phyloP scores from a whole-genome alignment of 2,113 vertebrate genomes.

The Acrocephalus arundinaceus region DNA sequence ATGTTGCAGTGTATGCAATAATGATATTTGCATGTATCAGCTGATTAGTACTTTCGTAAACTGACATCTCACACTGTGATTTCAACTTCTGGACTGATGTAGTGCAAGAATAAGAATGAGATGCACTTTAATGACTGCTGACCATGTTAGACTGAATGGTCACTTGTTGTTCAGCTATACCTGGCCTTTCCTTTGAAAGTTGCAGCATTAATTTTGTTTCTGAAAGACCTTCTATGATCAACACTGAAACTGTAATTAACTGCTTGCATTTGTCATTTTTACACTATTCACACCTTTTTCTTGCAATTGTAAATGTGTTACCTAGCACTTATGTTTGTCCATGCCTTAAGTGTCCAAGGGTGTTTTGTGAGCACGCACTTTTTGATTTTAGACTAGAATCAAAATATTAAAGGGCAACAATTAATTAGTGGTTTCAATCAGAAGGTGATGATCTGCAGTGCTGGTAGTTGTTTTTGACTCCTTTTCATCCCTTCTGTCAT shows the following conservation, averaged over 20 bases:
- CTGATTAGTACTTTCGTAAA: background rate
- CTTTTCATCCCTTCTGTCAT: background rate
- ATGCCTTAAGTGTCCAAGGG: background rate
- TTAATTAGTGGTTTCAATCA: background rate
- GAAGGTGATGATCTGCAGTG: background rate
- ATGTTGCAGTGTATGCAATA: background rate
- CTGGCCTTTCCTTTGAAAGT: slow-evolving; percentile 8
- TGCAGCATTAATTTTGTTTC: background rate
- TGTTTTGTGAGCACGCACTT: background rate
- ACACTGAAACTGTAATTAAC: slow-evolving; percentile 30
- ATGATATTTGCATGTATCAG: background rate
- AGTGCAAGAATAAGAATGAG: background rate
- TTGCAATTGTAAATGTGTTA: background rate
- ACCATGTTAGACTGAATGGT: background rate
- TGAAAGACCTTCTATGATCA: background rate
- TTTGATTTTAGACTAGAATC: background rate
- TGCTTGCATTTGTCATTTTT: slow-evolving; percentile 1
- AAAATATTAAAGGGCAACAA: background rate
- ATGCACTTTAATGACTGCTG: background rate
- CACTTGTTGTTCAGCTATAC: background rate
- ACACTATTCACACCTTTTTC: slow-evolving; percentile 10
- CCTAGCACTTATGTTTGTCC: background rate
- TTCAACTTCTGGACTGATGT: background rate
- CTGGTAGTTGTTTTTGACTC: background rate
- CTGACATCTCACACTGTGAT: slow-evolving; percentile 21